These are phyloP conservation scores for Manis crassicaudata DNA, from an alignment of 2,797 vertebrate genomes.

Conservation along the genomic window DNA sequence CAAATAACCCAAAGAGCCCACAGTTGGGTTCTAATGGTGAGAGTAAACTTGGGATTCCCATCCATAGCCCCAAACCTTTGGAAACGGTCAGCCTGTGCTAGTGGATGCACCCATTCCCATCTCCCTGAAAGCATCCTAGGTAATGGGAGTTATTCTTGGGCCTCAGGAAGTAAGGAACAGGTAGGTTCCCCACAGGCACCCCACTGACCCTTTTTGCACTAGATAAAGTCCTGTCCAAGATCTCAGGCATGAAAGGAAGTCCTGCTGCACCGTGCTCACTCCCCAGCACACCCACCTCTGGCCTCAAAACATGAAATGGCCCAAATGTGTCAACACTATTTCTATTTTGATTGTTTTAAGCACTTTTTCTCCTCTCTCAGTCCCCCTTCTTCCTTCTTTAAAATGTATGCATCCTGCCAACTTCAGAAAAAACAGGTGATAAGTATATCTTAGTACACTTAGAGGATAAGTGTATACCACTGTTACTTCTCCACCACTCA, in stretches of 20 bases:
- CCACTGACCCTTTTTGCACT: not conserved
- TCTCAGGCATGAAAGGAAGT: not conserved
- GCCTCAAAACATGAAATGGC: not conserved
- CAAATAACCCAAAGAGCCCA: not conserved
- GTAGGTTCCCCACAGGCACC: not conserved
- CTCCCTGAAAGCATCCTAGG: not conserved
- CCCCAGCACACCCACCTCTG: fast-evolving
- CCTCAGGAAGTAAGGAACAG: not conserved
- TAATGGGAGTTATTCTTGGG: not conserved
- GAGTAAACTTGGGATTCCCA: not conserved
- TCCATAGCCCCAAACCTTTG: not conserved
- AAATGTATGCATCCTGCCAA: not conserved
- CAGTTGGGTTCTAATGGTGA: not conserved
- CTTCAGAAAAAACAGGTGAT: not conserved
- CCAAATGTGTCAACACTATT: not conserved
- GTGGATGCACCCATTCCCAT: not conserved
- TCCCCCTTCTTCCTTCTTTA: not conserved
- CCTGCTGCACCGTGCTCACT: not conserved
- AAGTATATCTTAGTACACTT: no score
- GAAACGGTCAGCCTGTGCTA: not conserved
- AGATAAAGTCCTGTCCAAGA: not conserved
- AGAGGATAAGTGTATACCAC: not conserved
- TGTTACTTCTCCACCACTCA: not conserved
- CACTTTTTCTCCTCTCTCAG: not conserved
- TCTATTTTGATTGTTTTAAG: slow-evolving; percentile 33